Conservation (phyloP, 2,797 vertebrate species). For the Tapirus indicus region DNA sequence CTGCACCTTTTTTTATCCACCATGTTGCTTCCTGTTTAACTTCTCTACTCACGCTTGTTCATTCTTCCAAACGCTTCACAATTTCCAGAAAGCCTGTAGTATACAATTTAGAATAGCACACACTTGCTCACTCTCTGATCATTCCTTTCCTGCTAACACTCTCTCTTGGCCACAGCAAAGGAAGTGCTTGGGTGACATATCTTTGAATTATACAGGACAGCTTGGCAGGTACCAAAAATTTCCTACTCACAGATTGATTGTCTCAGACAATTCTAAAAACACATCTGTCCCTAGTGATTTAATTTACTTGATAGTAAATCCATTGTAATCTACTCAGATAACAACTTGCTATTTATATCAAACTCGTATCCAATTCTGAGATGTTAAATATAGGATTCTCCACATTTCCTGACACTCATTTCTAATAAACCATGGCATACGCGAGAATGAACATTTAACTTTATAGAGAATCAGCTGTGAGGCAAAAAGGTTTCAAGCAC, state of each 20-base stretch:
- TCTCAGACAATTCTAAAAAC: slow-evolving; percentile 78
- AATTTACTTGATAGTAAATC: slow-evolving; percentile 83
- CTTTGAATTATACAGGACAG: slow-evolving; percentile 81
- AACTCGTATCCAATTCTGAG: slow-evolving; percentile 79
- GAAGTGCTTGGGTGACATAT: slow-evolving; percentile 74
- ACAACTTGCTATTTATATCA: slow-evolving; percentile 83
- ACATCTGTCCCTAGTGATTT: slow-evolving; percentile 79
- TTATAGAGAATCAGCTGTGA: slow-evolving; percentile 66
- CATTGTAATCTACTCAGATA: slow-evolving; percentile 84
- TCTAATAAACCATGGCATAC: slow-evolving; percentile 75
- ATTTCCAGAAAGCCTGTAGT: not conserved
- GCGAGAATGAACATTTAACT: slow-evolving; percentile 75
- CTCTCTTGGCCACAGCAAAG: slow-evolving; percentile 51
- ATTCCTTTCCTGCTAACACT: slow-evolving; percentile 28
- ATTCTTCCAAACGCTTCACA: not conserved
- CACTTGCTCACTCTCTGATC: not conserved
- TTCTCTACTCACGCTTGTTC: not conserved
- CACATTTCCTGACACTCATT: slow-evolving; percentile 77
- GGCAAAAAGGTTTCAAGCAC: slow-evolving; percentile 69
- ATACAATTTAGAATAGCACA: slow-evolving; percentile 17
- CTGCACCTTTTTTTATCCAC: not conserved
- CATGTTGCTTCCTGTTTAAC: not conserved
- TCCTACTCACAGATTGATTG: slow-evolving; percentile 74
- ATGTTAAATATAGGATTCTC: slow-evolving; percentile 81
- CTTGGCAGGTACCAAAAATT: slow-evolving; percentile 80